Percentiles rank a stretch among this genome's conserved stretches.
Evolutionary conservation across 2,797 vertebrate genomes (phyloP).

Genomic region (Sebastes minor): DNA sequence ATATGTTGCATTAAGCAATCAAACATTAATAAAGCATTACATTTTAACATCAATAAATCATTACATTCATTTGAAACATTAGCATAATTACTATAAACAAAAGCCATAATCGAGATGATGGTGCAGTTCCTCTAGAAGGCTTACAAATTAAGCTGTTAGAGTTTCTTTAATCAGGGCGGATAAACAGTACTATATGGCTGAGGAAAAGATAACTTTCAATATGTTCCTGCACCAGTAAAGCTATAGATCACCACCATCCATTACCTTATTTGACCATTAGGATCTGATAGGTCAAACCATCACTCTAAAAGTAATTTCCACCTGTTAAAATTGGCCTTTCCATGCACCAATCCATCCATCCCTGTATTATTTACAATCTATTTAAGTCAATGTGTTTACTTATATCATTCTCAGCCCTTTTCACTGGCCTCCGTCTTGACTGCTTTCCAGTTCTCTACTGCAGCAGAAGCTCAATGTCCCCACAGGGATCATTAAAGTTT

Average conservation of each 20-base stretch:
- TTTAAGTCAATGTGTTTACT: constrained; percentile 4
- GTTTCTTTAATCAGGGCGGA: not conserved
- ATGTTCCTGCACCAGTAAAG: not conserved
- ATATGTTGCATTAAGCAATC: constrained; percentile 22
- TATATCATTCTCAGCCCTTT: not conserved
- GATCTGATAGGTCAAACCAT: not conserved
- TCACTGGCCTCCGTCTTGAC: not conserved
- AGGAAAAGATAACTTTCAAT: not conserved
- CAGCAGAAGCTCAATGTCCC: constrained; percentile 35
- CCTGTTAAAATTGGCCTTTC: not conserved
- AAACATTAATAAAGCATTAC: constrained; percentile 35
- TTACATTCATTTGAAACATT: constrained; percentile 7
- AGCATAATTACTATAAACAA: constrained; percentile 18
- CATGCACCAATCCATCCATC: not conserved
- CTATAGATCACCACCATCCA: not conserved
- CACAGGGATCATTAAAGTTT: constrained; percentile 61
- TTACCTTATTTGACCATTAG: not conserved
- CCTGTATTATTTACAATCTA: not conserved
- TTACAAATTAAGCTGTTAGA: not conserved
- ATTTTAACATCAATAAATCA: constrained; percentile 50
- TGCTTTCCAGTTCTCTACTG: constrained; percentile 9
- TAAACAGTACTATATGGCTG: not conserved
- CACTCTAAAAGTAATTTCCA: not conserved
- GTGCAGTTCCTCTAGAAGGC: not conserved
- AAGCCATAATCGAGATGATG: not conserved